Conservation (phyloP, 2,797 vertebrate species). For the Brotula barbata region DNA sequence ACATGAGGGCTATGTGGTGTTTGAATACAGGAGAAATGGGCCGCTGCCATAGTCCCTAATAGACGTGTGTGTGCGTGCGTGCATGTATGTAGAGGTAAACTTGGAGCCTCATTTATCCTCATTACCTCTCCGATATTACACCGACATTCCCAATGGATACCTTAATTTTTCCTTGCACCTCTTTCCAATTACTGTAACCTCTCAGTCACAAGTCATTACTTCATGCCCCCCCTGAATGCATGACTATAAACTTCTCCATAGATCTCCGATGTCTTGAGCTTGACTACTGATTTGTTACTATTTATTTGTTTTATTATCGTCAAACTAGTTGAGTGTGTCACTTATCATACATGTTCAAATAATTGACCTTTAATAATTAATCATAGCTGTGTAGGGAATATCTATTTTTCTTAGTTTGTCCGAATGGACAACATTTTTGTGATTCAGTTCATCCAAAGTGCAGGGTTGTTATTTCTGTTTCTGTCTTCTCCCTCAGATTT, state of each 20-base stretch:
- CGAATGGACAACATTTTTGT: too few relatives aligned
- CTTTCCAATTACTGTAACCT: conserved; percentile 16
- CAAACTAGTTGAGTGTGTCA: too few relatives aligned
- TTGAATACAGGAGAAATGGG: conserved; percentile 49
- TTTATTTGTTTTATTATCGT: too few relatives aligned
- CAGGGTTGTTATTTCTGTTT: background rate
- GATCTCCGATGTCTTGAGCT: too few relatives aligned
- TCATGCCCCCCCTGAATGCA: background rate
- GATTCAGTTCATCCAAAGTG: too few relatives aligned
- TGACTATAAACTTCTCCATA: background rate
- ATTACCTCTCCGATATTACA: conserved; percentile 38
- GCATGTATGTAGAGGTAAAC: conserved; percentile 8
- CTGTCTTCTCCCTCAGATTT: background rate
- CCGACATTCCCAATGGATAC: conserved; percentile 14
- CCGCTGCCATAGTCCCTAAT: conserved; percentile 41
- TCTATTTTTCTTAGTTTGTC: too few relatives aligned
- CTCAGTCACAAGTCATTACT: background rate
- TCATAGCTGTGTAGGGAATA: too few relatives aligned
- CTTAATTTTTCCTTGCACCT: conserved; percentile 24
- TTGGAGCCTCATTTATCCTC: conserved; percentile 44
- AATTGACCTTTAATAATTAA: too few relatives aligned
- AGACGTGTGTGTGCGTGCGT: conserved; percentile 8
- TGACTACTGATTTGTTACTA: too few relatives aligned
- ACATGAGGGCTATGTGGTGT: conserved; percentile 39
- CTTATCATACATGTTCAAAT: too few relatives aligned